Evolutionary conservation across 2,113 vertebrate genomes (phyloP).

Genomic region (Tretioscincus oriximinensis): DNA sequence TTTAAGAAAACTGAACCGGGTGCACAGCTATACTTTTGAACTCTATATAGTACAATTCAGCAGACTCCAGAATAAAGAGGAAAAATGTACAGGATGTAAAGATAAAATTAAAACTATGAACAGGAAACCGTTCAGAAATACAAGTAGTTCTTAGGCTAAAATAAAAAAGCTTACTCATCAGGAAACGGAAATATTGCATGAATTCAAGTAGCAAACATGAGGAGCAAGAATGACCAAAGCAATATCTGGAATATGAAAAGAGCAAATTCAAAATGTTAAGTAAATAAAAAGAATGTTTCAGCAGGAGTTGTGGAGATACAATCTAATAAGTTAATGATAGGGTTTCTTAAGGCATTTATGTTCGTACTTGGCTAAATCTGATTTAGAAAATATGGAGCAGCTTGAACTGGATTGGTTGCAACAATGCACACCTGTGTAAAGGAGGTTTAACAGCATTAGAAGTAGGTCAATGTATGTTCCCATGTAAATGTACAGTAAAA

Average conservation of each 20-base stretch:
- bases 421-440: no score
- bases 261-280: neutral
- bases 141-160: neutral
- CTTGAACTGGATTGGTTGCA: no score
- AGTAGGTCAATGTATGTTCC: no score
- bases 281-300: neutral
- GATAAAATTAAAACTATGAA: constrained; percentile 13
- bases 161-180: neutral
- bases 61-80: neutral
- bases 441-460: no score
- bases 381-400: no score
- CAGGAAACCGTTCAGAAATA: constrained; percentile 23
- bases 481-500: no score
- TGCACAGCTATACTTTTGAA: neutral
- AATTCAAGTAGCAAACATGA: neutral
- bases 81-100: neutral
- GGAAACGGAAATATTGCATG: constrained; percentile 13
- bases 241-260: neutral
- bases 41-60: neutral
- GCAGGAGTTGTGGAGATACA: neutral
- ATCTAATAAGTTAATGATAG: no score
- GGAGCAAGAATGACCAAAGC: neutral
- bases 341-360: no score
- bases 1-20: neutral
- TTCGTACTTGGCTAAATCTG: no score